Evolutionary conservation across 2,888 invertebrate species (phyloP), one percentile per base, ranked within the genome.

Genomic region (Heteromyza rotundicornis): DNA sequence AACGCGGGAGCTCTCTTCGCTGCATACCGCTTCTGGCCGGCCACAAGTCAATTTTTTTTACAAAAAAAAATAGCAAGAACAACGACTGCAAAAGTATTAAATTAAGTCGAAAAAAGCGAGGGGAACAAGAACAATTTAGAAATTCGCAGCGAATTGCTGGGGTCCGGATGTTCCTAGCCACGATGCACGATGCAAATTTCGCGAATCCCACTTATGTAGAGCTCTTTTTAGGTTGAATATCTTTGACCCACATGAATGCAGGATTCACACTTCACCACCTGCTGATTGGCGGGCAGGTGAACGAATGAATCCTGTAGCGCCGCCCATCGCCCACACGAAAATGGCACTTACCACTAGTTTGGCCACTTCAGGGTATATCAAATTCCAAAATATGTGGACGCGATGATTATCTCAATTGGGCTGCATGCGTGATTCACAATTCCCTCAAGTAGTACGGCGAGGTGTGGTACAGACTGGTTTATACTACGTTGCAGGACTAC

Each of bases 41-140:
- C 58, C 54, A 62, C 62, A 58, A 40, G 53, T 62, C 17, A 20
- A 51, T 44, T 60, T 57, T 61, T 60, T 62, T 40, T 35, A 59
- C 62, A 68, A 67, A 68, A 67, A 63, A 62, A 63, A 68, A 64
- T 65, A 63, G 65, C 63, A 60, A 65, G 63, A 68, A 66, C 59
- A 61, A 36, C 60, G 55, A 64, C 61, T 63, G 65, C 65, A 66
- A 67, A 63, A 67, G 50, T 40, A 60, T 50, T 63, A 62, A 64
- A 59, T 62, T 56, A 63, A 65, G 55, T 59, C 61, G 60, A 64
- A 68, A 54, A 40, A 47, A 40, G 47, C 32, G 16, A 62, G 61
- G 60, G 62, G 53, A 60, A 63, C 49, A 57, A 58, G 36, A 24
- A 53, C 57, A 60, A 65, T 64, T 64, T 63, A 60, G 60, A 58